Evolutionary conservation across 2,888 invertebrate genomes (phyloP).

Genomic region (Amphipoea oculea): DNA sequence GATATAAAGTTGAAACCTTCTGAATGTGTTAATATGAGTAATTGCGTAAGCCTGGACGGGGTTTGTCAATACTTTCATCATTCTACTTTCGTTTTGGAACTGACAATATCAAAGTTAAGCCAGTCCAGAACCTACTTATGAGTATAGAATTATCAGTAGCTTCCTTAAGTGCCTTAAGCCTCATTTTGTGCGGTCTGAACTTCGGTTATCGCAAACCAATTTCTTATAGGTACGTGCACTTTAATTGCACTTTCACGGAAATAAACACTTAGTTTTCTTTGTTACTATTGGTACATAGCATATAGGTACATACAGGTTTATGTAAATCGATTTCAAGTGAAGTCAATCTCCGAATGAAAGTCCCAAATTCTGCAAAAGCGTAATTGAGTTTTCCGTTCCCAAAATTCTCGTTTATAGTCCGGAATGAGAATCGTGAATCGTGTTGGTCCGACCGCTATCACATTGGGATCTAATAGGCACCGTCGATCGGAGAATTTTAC

Average conservation of each 20-base stretch:
- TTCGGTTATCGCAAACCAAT: not conserved
- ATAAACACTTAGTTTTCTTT: not conserved
- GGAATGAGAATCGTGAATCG: conserved; percentile 39
- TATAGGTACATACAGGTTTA: conserved; percentile 9
- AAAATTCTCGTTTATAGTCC: conserved; percentile 36
- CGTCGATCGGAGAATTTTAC: conserved; percentile 20
- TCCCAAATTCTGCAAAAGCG: conserved; percentile 18
- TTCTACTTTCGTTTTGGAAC: too few relatives aligned
- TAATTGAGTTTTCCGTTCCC: conserved; percentile 40
- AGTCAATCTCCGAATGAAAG: conserved; percentile 2
- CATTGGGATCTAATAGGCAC: conserved; percentile 25
- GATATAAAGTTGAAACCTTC: too few relatives aligned
- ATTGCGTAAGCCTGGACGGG: too few relatives aligned
- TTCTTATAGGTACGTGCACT: not conserved
- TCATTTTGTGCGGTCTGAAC: not conserved
- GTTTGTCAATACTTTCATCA: too few relatives aligned
- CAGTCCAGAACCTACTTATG: not conserved
- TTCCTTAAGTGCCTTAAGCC: not conserved
- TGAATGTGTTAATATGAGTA: too few relatives aligned
- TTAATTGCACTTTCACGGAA: not conserved
- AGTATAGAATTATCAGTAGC: not conserved
- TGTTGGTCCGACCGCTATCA: conserved; percentile 29
- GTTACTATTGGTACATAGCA: not conserved
- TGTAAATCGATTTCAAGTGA: not conserved
- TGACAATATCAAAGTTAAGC: too few relatives aligned